Base-by-base conservation (phyloP, 2,888 invertebrate species). In the Ophion ventricosus region DNA sequence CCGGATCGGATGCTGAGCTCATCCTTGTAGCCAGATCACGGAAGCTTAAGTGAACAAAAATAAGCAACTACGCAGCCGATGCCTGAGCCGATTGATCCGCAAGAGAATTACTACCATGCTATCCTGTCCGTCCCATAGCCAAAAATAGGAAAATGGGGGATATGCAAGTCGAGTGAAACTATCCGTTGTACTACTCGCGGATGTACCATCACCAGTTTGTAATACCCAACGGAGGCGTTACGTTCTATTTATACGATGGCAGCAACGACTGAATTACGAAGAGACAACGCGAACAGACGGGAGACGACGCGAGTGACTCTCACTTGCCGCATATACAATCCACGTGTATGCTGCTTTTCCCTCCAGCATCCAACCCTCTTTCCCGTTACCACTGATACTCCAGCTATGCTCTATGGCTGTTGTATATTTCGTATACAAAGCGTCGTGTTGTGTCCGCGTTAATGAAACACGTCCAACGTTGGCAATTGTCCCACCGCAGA, bases 391-490 rank as follows among this genome's bases (percentile, higher is more conserved):
- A 75, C 79, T 76, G 75, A 74, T 82, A 80, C 79, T 66, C 63
- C 43, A 14, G 61, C 75, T 70, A 43, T 49, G 57, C 40, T 77
- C 25, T 61, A 66, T 35, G 59, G 72, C 54, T 23, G 72, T 75
- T 75, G 57, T 83, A 83, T 80, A 80, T 80, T 83, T 74, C 83
- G 83, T 64, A 73, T 72, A 77, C 82, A 87, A 81, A 79, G 77
- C 78, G 74, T 79, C 84, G 70, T 79, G 88, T 87, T 89, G 86
- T 89, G 90, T 90, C 88, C 88, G 85, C 90, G 89, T 87, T 90
- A 91, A 91, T 90, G 90, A 91, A 91, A 90, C 89, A 91, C 89
- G 89, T 91, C 90, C 89, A 87, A 87, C 84, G 87, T 89, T 88
- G 89, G 90, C 91, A 89, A 91, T 91, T 91, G 90, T 91, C 89